Percentiles rank a stretch among this genome's conserved stretches.
These are phyloP conservation scores for Crocodylus rhombifer DNA, from an alignment of 2,797 vertebrate genomes.

Conservation along the genomic window DNA sequence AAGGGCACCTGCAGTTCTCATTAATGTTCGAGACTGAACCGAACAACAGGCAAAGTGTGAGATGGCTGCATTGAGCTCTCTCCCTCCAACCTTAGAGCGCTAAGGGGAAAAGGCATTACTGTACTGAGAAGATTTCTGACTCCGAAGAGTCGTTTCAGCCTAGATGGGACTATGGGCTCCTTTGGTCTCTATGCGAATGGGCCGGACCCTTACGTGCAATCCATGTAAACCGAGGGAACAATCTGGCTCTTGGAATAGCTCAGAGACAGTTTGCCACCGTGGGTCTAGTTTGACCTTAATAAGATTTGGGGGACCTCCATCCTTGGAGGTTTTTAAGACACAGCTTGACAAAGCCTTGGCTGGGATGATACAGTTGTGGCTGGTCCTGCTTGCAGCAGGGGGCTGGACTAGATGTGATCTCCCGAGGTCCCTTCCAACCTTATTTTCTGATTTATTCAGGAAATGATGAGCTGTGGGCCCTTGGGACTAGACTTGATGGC, in stretches of 20 bases:
- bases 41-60: background rate
- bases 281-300: too few relatives aligned
- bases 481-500: too few relatives aligned
- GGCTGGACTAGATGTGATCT: too few relatives aligned
- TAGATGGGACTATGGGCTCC: background rate
- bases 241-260: background rate
- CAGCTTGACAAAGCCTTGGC: too few relatives aligned
- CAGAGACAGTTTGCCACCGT: background rate
- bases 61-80: background rate
- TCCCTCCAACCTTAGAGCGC: background rate
- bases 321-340: too few relatives aligned
- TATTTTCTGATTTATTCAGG: too few relatives aligned
- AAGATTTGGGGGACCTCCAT: too few relatives aligned
- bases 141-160: background rate
- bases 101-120: background rate
- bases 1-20: conserved; percentile 53
- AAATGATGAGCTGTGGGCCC: too few relatives aligned
- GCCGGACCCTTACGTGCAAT: background rate
- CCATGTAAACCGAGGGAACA: background rate
- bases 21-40: conserved; percentile 7
- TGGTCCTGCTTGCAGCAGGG: too few relatives aligned
- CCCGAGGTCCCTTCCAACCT: too few relatives aligned
- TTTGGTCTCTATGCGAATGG: background rate
- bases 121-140: background rate
- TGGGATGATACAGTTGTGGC: too few relatives aligned